Base-by-base conservation (phyloP, 2,888 invertebrate genomes). In the Sinohyriopsis cumingii region DNA sequence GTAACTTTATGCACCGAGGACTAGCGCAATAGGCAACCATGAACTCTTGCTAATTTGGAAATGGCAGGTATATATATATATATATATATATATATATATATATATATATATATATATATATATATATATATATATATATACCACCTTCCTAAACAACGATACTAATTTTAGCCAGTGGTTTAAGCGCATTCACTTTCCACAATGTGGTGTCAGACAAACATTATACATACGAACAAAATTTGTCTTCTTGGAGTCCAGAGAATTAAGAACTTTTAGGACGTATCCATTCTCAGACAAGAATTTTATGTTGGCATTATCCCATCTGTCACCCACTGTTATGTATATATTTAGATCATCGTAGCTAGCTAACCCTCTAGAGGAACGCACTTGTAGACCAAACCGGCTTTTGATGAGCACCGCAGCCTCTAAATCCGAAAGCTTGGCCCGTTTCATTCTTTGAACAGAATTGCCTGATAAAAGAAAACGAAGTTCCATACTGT, bases 221-320 rank as follows among this genome's bases (percentile, higher is more conserved):
- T 45, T 45, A 45, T 45, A 45, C 75, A 73, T 78, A 87, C 88
- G 84, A 56, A 84, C 66, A 66, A 84, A 83, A 7, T 80, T 69
- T 56, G 70, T 73, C n/a, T 94, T 94, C 83, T 93, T 91, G 0
- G 96, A 95, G 89, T 96, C 96, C 87, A 95, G 91, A 0, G 94
- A 93, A 90, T 97, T 97, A 81, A 95, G 92, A 64, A 97, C 93
- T 92, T 97, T 97, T 71, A 97, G 90, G 25, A 95, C 93, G 85
- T 89, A 91, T 6, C 90, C 89, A 68, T 82, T 72, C 0, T 78
- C 65, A 45, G 82, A 84, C 1, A 86, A 45, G 19, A 76, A 61
- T 18, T 66, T 62, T 5, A 86, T 68, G 69, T 86, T 59, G 12
- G 82, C 77, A 70, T 85, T 87, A 20, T 63, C 53, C 22, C 73